Evolutionary conservation across 2,797 vertebrate genomes (phyloP).

Genomic region (Cynodonichthys magdalenae): DNA sequence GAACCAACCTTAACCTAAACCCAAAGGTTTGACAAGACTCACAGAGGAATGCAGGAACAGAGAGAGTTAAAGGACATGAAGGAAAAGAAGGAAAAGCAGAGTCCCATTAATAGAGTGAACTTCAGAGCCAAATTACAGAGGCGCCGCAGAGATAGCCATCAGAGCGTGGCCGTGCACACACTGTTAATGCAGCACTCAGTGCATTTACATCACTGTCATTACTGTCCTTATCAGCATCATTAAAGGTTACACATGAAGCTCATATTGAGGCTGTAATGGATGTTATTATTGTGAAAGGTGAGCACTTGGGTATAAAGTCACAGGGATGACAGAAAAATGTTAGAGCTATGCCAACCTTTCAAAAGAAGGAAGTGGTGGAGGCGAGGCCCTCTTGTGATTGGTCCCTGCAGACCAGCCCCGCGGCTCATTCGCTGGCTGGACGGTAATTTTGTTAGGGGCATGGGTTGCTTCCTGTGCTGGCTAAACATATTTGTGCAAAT

Average conservation of each 20-base stretch:
- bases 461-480: constrained; percentile 82
- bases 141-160: constrained; percentile 80
- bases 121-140: constrained; percentile 79
- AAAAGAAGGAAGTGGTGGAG: constrained; percentile 65
- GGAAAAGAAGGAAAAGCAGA: constrained; percentile 64
- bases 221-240: constrained; percentile 72
- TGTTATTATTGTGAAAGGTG: constrained; percentile 62
- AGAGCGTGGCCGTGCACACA: constrained; percentile 66
- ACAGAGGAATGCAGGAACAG: constrained; percentile 54
- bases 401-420: constrained; percentile 77
- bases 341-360: constrained; percentile 31
- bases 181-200: constrained; percentile 76
- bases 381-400: constrained; percentile 65
- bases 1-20: constrained; percentile 29
- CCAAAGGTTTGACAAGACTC: constrained; percentile 36
- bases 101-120: constrained; percentile 74
- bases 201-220: constrained; percentile 77
- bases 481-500: constrained; percentile 83
- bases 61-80: constrained; percentile 62
- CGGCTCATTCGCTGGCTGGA: constrained; percentile 77
- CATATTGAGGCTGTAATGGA: constrained; percentile 69
- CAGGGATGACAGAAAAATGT: constrained; percentile 25
- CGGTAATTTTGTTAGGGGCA: constrained; percentile 80
- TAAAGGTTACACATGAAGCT: constrained; percentile 62
- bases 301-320: constrained; percentile 52